Conservation (phyloP, 1,140 invertebrate species). For the Aphaenogaster rudis region DNA sequence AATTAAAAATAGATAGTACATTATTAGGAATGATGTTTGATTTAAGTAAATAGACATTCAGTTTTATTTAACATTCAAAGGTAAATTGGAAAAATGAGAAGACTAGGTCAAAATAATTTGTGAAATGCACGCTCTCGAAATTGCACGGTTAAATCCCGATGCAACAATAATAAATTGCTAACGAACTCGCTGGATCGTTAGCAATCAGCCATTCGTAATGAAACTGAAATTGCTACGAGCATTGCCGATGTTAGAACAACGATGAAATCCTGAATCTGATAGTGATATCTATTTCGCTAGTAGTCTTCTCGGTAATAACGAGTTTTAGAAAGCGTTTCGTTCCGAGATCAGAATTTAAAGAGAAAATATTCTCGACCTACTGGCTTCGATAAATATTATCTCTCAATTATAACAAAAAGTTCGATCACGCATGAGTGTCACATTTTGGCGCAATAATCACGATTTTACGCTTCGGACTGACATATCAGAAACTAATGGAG, state of each 20-base stretch:
- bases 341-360: conserved; percentile 28
- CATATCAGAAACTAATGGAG: conserved; percentile 13
- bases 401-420: conserved; percentile 32
- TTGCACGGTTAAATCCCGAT: background rate
- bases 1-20: background rate
- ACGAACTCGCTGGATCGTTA: background rate
- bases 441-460: conserved; percentile 35
- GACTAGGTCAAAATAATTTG: background rate
- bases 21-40: background rate
- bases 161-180: background rate
- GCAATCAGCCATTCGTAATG: background rate
- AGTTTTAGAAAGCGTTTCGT: conserved; percentile 26
- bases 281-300: background rate
- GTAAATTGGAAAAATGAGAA: background rate
- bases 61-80: background rate
- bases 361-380: background rate
- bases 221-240: background rate
- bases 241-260: background rate
- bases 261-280: background rate
- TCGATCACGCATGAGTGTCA: background rate
- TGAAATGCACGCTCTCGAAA: background rate
- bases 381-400: conserved; percentile 38
- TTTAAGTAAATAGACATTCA: background rate
- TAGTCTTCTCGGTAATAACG: background rate
- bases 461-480: background rate